Base-by-base conservation (phyloP, 2,113 vertebrate genomes). In the Corythaeola cristata region DNA sequence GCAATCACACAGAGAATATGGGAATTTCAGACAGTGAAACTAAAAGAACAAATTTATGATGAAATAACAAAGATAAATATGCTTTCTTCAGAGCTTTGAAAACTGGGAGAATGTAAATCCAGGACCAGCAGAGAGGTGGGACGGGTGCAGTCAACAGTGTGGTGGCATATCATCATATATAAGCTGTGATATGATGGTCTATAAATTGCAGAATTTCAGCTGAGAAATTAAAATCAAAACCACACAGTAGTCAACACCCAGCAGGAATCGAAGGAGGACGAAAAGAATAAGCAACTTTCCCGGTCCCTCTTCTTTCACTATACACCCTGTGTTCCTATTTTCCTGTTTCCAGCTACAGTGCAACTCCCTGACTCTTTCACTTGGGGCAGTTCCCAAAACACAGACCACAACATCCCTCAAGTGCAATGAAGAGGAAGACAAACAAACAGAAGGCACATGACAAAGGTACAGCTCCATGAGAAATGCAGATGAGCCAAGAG, bases 181-280 rank as follows among this genome's bases (percentile, higher is more conserved):
- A 62, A 84, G 11, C 32, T 62, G 55, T n/a, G 68, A 76, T 56
- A 55, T 59, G 62, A 89, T 77, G 21, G 33, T 39, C 58, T 85
- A 53, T 10, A 45, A 68, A 81, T 53, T 85, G 35, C 23, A 96
- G 77, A 64, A 89, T 79, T 91, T 85, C 77, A 50, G 53, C 30
- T 64, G 41, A 91, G n/a, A 82, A 82, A 44, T 17, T 86, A 44
- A 89, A 95, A 87, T 79, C 24, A 64, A 80, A 87, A 24, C 22
- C 73, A 93, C 10, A 32, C 6, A 16, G 16, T 14, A 82, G 44
- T 23, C 33, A 89, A 33, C 16, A 82, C 19, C 33, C 45, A 50
- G 67, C 19, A 89, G 69, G 22, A 91, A 82, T 18, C n/a, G n/a
- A 58, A 82, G 14, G 6, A 88, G 20, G 39, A 49, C 53, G 22